Evolutionary conservation across 2,888 invertebrate genomes (phyloP).

Genomic region (Phrixothrix hirtus): DNA sequence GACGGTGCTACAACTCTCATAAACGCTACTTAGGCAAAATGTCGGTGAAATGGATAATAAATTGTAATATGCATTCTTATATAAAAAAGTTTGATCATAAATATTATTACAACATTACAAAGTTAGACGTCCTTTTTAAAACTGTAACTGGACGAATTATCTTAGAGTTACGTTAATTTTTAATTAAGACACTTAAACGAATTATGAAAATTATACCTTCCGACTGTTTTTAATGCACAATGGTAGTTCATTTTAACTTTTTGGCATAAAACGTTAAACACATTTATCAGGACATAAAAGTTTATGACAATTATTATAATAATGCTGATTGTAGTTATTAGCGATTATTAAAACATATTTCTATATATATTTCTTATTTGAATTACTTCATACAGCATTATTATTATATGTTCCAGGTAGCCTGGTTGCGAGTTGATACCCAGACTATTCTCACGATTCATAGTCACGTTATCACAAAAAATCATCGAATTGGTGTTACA

Average conservation of each 20-base stretch:
- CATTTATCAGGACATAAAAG: not conserved
- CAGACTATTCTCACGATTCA: slow-evolving; percentile 89
- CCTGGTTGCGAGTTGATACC: slow-evolving; percentile 88
- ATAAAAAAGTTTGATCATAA: slow-evolving; percentile 29
- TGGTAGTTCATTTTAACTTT: slow-evolving; percentile 15
- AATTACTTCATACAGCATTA: slow-evolving; percentile 9
- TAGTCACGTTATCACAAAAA: slow-evolving; percentile 87
- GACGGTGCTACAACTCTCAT: not conserved
- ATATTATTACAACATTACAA: slow-evolving; percentile 27
- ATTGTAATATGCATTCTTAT: slow-evolving; percentile 12
- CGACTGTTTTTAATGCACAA: slow-evolving; percentile 20
- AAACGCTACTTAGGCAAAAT: slow-evolving; percentile 15
- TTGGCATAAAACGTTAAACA: slow-evolving; percentile 2
- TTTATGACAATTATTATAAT: slow-evolving; percentile 4
- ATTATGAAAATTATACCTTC: slow-evolving; percentile 41
- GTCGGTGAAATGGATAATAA: slow-evolving; percentile 19
- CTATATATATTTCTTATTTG: no score
- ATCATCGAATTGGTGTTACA: slow-evolving; percentile 80
- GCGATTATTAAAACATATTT: no score
- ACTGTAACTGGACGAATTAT: slow-evolving; percentile 30
- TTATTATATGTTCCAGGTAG: slow-evolving; percentile 70
- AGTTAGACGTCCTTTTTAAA: slow-evolving; percentile 22
- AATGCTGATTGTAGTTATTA: no score
- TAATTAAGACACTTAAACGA: slow-evolving; percentile 40
- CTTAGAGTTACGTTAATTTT: slow-evolving; percentile 38